Evolutionary conservation across 2,888 invertebrate species (phyloP).

Genomic region (Lapara coniferarum): DNA sequence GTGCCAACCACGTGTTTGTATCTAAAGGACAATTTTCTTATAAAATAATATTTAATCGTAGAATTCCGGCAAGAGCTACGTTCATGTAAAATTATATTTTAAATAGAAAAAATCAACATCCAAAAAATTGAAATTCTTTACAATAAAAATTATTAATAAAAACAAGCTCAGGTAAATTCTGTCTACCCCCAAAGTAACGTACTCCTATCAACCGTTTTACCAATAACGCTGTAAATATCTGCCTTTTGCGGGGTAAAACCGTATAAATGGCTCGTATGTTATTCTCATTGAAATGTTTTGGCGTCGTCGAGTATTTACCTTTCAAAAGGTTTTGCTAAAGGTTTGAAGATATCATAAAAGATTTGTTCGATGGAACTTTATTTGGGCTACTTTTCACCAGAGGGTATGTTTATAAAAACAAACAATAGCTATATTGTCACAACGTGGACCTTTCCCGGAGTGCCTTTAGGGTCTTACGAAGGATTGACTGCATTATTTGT

Average conservation of each 20-base stretch:
- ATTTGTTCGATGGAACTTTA: conserved; percentile 27
- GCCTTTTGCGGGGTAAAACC: conserved; percentile 15
- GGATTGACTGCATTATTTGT: conserved; percentile 7
- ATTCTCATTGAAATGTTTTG: conserved; percentile 28
- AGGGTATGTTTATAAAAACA: conserved; percentile 5
- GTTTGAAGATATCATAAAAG: conserved; percentile 23
- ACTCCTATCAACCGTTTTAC: neutral
- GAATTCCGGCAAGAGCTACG: too few relatives aligned
- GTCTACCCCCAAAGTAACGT: too few relatives aligned
- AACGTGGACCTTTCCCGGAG: neutral
- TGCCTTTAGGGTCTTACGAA: conserved; percentile 1
- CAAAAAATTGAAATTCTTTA: too few relatives aligned
- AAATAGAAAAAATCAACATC: too few relatives aligned
- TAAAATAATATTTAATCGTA: too few relatives aligned
- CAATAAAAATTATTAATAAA: neutral
- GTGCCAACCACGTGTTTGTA: too few relatives aligned
- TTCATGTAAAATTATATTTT: too few relatives aligned
- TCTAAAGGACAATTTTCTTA: too few relatives aligned
- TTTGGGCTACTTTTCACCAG: conserved; percentile 9
- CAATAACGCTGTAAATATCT: conserved; percentile 12
- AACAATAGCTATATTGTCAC: conserved; percentile 11
- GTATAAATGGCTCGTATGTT: conserved; percentile 25
- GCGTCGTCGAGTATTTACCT: conserved; percentile 21
- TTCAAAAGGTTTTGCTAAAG: conserved; percentile 20
- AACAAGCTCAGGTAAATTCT: neutral